These are phyloP conservation scores for Diglossa brunneiventris DNA, from an alignment of 2,113 vertebrate species.

Conservation along the genomic window DNA sequence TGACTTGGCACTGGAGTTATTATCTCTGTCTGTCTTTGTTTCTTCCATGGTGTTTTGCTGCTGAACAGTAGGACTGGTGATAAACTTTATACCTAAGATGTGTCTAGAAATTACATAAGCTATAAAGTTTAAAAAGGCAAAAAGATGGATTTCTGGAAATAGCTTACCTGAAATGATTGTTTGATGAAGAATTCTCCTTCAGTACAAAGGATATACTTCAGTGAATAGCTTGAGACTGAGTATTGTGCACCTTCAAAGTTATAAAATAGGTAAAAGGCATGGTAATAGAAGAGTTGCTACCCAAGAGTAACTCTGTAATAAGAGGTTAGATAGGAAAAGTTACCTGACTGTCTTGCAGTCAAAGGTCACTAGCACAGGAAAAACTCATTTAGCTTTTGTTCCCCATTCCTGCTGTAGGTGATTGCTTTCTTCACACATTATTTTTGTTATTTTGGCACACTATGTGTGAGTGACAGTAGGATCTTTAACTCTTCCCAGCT, in stretches of 20 bases:
- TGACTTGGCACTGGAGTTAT: background rate
- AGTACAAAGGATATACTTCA: background rate
- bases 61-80: background rate
- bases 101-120: background rate
- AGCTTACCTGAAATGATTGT: background rate
- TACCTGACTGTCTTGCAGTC: background rate
- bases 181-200: background rate
- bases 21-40: background rate
- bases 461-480: background rate
- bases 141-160: background rate
- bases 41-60: background rate
- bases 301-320: background rate
- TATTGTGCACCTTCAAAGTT: background rate
- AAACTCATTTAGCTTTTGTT: conserved; percentile 36
- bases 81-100: background rate
- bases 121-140: background rate
- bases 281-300: background rate
- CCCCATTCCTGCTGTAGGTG: background rate
- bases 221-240: background rate
- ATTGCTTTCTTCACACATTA: background rate
- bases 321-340: background rate
- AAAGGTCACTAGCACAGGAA: background rate
- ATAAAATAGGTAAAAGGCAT: background rate
- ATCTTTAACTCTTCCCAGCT: conserved; percentile 9
- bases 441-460: background rate